Evolutionary conservation across 2,888 invertebrate species (phyloP), one percentile per base, ranked within the genome.

Genomic region (Unio delphinus): DNA sequence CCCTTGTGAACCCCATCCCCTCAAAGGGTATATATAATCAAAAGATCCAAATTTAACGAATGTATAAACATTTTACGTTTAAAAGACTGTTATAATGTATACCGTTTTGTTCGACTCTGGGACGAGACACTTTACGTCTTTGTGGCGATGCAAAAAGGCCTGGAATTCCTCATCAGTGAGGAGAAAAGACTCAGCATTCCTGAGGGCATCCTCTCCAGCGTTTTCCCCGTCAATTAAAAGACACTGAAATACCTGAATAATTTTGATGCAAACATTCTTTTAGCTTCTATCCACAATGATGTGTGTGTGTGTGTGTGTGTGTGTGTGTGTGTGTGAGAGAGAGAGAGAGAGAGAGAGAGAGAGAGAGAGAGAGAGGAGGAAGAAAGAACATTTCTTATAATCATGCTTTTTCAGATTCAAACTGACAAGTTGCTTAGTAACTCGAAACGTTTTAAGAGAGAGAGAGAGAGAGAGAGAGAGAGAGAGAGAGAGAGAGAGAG

Each of bases 211-310:
- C 18, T 84, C 83, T 8, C 92, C 92, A 6, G 81, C 89, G 80
- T 92, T 92, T 85, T 92, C 92, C 4, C 92, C 92, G 62, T 91
- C 91, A 18, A 92, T 83, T 17, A 92, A 79, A 18, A 92, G 83
- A 76, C 92, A 92, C 82, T 92, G 92, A 80, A 92, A 92, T 20
- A 92, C 91, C 86, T 90, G 85, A 82, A 64, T 64, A n/a, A 45
- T 55, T 55, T 17, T 62, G 18, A 20, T 26, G 7, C 8, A 62
- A 20, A 28, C 34, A 62, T 23, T 26, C 26, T 62, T 30, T 11
- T n/a, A 62, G 11, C 15, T 62, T 26, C 23, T 62, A 28, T n/a
- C 3, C 26, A 62, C 18, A 62, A 26, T 28, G 26, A 0, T 1
- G n/a, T n/a, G 23, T 15, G 62, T 62, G 34, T 58, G 18, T n/a